Base-by-base conservation (phyloP, 2,797 vertebrate genomes). In the Leucoraja ocellata region DNA sequence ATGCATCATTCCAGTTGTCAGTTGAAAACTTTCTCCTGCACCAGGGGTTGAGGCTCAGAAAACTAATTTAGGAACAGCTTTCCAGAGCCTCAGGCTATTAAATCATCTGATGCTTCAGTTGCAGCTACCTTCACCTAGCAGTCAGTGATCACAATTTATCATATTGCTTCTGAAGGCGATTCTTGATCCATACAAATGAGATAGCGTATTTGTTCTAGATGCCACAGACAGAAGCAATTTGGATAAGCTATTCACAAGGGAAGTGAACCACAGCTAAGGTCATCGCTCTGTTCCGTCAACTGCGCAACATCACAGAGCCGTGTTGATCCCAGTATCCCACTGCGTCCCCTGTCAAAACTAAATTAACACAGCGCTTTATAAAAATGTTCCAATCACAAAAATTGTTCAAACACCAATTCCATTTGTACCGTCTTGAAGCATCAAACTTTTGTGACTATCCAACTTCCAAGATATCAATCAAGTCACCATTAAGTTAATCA, bases 1-100 rank as follows among this genome's bases (percentile, higher is more conserved):
- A 32, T 36, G n/a, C 84, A 88, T 88, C 63, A 36, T 36, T 88
- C n/a, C 84, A 88, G n/a, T 68, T 88, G 84, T 2, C 84, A 88
- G 84, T 18, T 88, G 16, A 8, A 81, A 88, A 36, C n/a, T 23
- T 68, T 21, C n/a, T 18, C 63, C 21, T 88, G 63, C n/a, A 65
- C 65, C n/a, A 65, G n/a, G 61, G 16, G 61, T 65, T 88, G 63
- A 21, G 61, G 63, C 84, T 88, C n/a, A 36, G n/a, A 88, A 88
- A 88, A 68, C 84, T 63, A 68, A 88, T 68, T 68, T 88, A 32
- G 10, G 1, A 25, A 32, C 63, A 65, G 11, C 1, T 63, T 68
- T 88, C 3, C 61, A 21, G 32, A 1, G 61, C 61, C 68, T 36
- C 28, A 65, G 84, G 61, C 61, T n/a, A 88, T 18, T 18, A 88